Evolutionary conservation across 2,797 vertebrate genomes (phyloP).

Genomic region (Enteromius treurensis): DNA sequence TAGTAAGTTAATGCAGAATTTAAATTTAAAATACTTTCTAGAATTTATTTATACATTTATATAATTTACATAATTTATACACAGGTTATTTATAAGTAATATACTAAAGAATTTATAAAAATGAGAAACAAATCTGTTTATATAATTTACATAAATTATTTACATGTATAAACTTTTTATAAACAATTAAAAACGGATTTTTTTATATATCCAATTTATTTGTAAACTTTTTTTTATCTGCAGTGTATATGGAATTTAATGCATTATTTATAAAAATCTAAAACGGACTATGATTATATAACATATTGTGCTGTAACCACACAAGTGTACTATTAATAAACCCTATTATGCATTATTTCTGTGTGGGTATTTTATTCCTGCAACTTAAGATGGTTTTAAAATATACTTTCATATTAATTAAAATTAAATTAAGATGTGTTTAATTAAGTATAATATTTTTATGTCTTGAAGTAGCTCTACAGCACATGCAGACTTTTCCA

Average conservation of each 20-base stretch:
- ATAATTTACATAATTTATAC: not conserved
- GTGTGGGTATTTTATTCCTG: not conserved
- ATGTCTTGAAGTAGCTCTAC: not conserved
- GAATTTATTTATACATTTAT: not conserved
- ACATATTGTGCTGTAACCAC: not conserved
- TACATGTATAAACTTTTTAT: not conserved
- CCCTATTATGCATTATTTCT: not conserved
- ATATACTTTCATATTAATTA: not conserved
- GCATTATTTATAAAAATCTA: not conserved
- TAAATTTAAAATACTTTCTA: not conserved
- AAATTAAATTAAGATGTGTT: not conserved
- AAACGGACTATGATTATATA: not conserved
- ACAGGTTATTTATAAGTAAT: not conserved
- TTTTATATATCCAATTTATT: not conserved
- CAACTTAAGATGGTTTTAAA: not conserved
- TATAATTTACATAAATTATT: not conserved
- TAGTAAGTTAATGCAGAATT: not conserved
- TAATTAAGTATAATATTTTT: not conserved
- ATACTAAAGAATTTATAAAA: not conserved
- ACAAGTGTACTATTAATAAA: conserved; percentile 5
- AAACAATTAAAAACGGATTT: not conserved
- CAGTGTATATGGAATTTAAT: not conserved
- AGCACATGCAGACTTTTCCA: not conserved
- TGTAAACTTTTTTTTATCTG: not conserved
- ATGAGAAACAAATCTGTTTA: not conserved